These are phyloP conservation scores for Drosophila atripex DNA, from an alignment of 2,888 invertebrate species.

Conservation along the genomic window DNA sequence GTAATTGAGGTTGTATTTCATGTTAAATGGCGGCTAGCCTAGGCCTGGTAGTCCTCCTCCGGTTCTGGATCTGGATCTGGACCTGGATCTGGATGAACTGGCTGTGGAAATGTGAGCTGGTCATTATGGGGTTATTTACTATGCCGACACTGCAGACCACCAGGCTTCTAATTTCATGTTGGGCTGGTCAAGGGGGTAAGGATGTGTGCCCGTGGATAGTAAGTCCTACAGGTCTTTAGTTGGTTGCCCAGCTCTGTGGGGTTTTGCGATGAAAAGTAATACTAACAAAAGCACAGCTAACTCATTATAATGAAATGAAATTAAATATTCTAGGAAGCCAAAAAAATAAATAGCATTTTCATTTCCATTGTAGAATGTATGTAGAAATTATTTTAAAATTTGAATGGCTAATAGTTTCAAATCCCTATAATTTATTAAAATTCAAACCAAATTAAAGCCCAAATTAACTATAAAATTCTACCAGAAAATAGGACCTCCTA, in stretches of 20 bases:
- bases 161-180: conserved; percentile 9
- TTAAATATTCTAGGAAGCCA: background rate
- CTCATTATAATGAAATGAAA: background rate
- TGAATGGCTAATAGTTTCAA: too few relatives aligned
- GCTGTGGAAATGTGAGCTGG: conserved; percentile 39
- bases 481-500: too few relatives aligned
- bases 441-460: too few relatives aligned
- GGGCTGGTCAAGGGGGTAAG: background rate
- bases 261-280: background rate
- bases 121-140: conserved; percentile 48
- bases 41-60: background rate
- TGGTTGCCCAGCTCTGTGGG: conserved; percentile 1
- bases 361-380: background rate
- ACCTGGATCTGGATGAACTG: conserved; percentile 31
- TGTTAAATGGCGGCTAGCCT: conserved; percentile 37
- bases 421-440: too few relatives aligned
- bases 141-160: conserved; percentile 22
- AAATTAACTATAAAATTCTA: background rate
- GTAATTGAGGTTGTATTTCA: conserved; percentile 70
- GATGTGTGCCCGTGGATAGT: background rate
- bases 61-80: conserved; percentile 16
- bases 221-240: conserved; percentile 16
- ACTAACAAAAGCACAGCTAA: background rate
- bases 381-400: too few relatives aligned
- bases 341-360: background rate